Evolutionary conservation across 2,888 invertebrate species (phyloP).

Genomic region (Desoria tigrina): DNA sequence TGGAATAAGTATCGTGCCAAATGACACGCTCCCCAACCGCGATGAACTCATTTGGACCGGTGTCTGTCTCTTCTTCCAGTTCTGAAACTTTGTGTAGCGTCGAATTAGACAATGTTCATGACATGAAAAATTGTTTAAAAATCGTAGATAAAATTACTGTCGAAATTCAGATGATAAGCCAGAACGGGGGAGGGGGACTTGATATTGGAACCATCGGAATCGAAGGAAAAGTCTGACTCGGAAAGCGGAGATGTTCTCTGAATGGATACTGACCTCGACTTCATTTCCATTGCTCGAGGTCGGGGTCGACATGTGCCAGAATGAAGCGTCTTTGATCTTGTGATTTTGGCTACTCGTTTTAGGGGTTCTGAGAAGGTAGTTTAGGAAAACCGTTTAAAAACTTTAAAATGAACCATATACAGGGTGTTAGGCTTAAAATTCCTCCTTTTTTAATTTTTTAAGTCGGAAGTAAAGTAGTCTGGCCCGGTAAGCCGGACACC

Average conservation of each 20-base stretch:
- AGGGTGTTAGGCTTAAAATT: too few species aligned
- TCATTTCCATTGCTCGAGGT: constrained; percentile 18
- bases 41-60: constrained; percentile 23
- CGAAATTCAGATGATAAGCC: too few species aligned
- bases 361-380: neutral
- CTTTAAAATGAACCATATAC: too few species aligned
- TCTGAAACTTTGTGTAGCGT: too few species aligned
- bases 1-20: constrained; percentile 35
- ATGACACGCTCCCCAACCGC: constrained; percentile 37
- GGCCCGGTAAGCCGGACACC: too few species aligned
- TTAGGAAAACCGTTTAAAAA: too few species aligned
- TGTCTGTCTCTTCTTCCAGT: neutral
- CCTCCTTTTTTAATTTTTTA: too few species aligned
- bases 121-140: too few species aligned
- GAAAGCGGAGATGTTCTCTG: constrained; percentile 12
- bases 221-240: constrained; percentile 6
- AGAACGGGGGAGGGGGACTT: too few species aligned
- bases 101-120: too few species aligned
- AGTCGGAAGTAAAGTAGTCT: too few species aligned
- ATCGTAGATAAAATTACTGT: too few species aligned
- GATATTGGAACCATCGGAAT: neutral
- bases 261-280: constrained; percentile 28
- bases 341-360: constrained; percentile 12
- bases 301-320: constrained; percentile 22
- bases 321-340: constrained; percentile 31